A percentile compares a stretch with the other conserved stretches of the same genome.
These are phyloP conservation scores for Lapara coniferarum DNA, from an alignment of 2,888 invertebrate species.

Conservation along the genomic window DNA sequence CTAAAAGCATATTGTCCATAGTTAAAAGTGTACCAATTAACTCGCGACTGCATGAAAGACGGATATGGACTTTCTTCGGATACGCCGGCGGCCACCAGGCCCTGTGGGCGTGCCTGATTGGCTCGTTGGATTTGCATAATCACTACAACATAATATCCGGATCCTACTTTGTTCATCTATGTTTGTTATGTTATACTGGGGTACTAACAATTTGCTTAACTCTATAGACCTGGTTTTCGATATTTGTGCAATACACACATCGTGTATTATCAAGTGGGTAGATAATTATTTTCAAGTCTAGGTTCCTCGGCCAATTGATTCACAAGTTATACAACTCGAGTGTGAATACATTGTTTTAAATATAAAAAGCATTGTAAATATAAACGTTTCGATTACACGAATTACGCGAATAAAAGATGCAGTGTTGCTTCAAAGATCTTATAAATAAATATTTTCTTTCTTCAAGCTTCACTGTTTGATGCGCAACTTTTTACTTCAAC, in stretches of 20 bases:
- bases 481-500: neutral
- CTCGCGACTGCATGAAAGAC: constrained; percentile 30
- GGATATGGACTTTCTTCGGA: constrained; percentile 30
- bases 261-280: neutral
- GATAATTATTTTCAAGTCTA: too few species aligned
- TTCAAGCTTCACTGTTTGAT: constrained; percentile 1
- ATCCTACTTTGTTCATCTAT: neutral
- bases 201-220: neutral
- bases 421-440: neutral
- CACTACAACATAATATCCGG: neutral
- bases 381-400: too few species aligned
- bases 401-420: neutral
- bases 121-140: constrained; percentile 8
- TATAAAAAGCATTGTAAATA: too few species aligned
- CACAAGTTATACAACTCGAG: too few species aligned
- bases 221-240: neutral
- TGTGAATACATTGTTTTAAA: too few species aligned
- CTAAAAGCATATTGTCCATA: constrained; percentile 3
- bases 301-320: too few species aligned
- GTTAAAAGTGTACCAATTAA: constrained; percentile 9
- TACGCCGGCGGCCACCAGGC: constrained; percentile 27
- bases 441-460: neutral
- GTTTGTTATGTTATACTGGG: too few species aligned
- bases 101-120: neutral
- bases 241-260: neutral